Base-by-base conservation (phyloP, 1,140 invertebrate genomes). In the Cotesia typhae region DNA sequence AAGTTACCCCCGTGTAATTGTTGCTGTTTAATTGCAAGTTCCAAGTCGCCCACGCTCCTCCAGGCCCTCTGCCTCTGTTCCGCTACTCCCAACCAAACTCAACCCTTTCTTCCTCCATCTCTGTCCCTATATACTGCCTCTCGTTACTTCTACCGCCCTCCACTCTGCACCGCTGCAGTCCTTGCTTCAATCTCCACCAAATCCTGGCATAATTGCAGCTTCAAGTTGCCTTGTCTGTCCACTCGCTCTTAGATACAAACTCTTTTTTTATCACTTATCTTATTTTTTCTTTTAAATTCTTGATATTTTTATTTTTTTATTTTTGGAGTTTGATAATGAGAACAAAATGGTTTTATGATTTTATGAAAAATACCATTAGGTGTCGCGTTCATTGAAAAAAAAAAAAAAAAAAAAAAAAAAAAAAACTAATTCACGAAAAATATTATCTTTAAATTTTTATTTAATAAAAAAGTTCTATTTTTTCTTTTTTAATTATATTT, bases 1-100 rank as follows among this genome's bases (percentile, higher is more conserved):
- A 87, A 87, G 86, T 87, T 87, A 87, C 86, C 84, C 85, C 80
- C 81, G 83, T 85, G 84, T 87, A 87, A 87, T 87, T 87, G 85
- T 87, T 87, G 85, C 84, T 86, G 84, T 87, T 87, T 87, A 87
- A 87, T 87, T 87, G 86, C 84, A 80, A 87, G 83, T 82, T 84
- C 83, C 81, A 82, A 86, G 84, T 87, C 83, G 80, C 74, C 78
- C 71, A 74, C 77, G 35, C 38, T 9, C 60, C 37, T 65, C 28
- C 28, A 1, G 28, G 28, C 28, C 28, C 28, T 28, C 28, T 1
- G 28, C 3, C 28, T 35, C n/a, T 65, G 20, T 65, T 59, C 17
- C 5, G 28, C 10, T 38, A 4, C 57, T 55, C 35, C 28, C 10
- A 7, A 3, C 41, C 10, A 47, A 47, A 10, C 41, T 47, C 41